Evolutionary conservation across 2,888 invertebrate species (phyloP).

Genomic region (Anthophora plumipes): DNA sequence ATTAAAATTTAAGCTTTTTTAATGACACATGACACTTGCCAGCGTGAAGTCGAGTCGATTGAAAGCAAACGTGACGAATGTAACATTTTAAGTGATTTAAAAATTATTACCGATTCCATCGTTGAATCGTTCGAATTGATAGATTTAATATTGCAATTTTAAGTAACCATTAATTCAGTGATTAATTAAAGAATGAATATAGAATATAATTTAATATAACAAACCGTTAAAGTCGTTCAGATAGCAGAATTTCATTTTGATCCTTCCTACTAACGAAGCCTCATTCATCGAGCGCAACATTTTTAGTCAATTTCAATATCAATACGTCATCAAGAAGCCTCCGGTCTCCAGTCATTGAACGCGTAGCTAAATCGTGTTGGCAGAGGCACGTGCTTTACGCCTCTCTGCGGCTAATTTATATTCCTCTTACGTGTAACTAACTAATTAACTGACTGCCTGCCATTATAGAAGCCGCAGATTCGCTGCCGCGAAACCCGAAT

Average conservation of each 20-base stretch:
- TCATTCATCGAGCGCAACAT: not conserved
- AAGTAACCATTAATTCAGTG: no score
- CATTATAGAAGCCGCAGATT: constrained; percentile 35
- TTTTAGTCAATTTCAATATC: constrained; percentile 17
- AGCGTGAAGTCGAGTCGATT: no score
- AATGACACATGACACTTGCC: no score
- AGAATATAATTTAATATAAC: no score
- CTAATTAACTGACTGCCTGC: constrained; percentile 55
- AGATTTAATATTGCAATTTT: no score
- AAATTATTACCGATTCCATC: no score
- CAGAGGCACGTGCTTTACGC: not conserved
- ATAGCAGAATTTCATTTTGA: not conserved
- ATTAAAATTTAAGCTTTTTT: no score
- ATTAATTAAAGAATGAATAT: no score
- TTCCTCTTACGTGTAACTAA: constrained; percentile 54
- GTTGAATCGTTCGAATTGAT: no score
- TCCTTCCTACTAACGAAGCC: not conserved
- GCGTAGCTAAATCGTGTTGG: not conserved
- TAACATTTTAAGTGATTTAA: no score
- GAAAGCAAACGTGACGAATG: no score
- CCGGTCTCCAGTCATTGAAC: not conserved
- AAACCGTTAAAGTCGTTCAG: not conserved
- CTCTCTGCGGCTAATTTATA: constrained; percentile 45
- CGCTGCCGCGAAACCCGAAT: constrained; percentile 41
- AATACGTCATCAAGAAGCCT: not conserved